Base-by-base conservation (phyloP, 2,113 vertebrate species). In the Halichoerus grypus region DNA sequence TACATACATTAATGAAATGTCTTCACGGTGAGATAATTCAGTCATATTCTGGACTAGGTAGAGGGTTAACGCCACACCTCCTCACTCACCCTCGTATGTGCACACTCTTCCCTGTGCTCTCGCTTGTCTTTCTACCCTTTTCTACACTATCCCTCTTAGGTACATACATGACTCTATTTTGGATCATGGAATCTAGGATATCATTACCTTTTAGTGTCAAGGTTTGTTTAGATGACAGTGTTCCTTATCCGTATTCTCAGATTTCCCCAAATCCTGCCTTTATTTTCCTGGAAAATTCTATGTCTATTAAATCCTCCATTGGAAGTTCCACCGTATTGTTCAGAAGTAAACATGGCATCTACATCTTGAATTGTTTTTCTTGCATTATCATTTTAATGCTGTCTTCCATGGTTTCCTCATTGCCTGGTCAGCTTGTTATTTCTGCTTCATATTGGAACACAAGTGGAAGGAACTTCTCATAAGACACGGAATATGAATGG, bases 201-300 rank as follows among this genome's bases (percentile, higher is more conserved):
- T 42, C 4, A 28, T 81, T 39, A 39, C 36, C 28, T 63, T 82
- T 86, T 51, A 81, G n/a, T 69, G 71, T 55, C 36, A 61, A 88
- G 39, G 13, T 82, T 72, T 88, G 26, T 94, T 96, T 81, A 88
- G 53, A 49, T 88, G n/a, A 88, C 74, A 80, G 69, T 39, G 15
- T 51, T 18, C 31, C 55, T 92, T 91, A 77, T 59, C 28, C 24
- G 36, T 85, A 63, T 65, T 91, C 63, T 86, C 72, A 93, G 72
- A 88, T 84, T 90, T 59, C 42, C 49, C 85, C 59, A 88, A 67
- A 31, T 39, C 67, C 71, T 82, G 65, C 46, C 33, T 93, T 88
- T 74, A 63, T 93, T 74, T 92, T 86, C 42, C 31, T 96, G 77
- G 80, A 85, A 96, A 79, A 74, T 11, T 83, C 57, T 94, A 26